Evolutionary conservation across 1,140 invertebrate species (phyloP), one percentile per base, ranked within the genome.

Genomic region (Aphelenchoides besseyi): DNA sequence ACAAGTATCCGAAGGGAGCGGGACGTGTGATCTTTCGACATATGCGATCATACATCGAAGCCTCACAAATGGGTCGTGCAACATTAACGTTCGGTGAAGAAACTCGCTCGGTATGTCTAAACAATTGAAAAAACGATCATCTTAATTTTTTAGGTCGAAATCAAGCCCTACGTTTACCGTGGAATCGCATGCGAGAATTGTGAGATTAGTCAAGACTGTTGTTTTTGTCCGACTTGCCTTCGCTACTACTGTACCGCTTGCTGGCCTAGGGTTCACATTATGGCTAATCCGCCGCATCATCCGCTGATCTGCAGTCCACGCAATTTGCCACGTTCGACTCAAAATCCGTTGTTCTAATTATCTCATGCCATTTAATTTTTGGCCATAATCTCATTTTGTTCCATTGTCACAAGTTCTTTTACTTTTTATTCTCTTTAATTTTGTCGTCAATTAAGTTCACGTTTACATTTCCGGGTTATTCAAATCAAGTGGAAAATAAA

Each of bases 161-260:
- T 61, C 59, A 61, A 61, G 59, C 59, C 59, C 2, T 61, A 18
- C 59, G 30, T 61, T n/a, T 61, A 61, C 59, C n/a, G 28, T 16
- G 30, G 28, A n/a, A 61, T 61, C 18, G 16, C 59, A n/a, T 61
- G 59, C 59, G 59, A 61, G 30, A 61, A 61, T 30, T 61, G 59
- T 2, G 28, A 61, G n/a, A 2, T 2, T 30, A 26, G 26, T n/a
- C 59, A 30, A 36, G 18, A 2, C 16, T n/a, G 16, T 2, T 16
- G 28, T 1, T 61, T 61, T 36, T 61, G 59, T 29, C n/a, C 59
- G 16, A 26, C 33, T n/a, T 61, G 59, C 59, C 59, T 61, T 2
- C 2, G n/a, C 26, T 61, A 61, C 30, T 61, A 61, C 59, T 61
- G 59, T 36, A 1, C 0, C n/a, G n/a, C 59, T n/a, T 61, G 59